These are phyloP conservation scores for Dryocosmus kuriphilus DNA, from an alignment of 2,888 invertebrate genomes.

Conservation along the genomic window DNA sequence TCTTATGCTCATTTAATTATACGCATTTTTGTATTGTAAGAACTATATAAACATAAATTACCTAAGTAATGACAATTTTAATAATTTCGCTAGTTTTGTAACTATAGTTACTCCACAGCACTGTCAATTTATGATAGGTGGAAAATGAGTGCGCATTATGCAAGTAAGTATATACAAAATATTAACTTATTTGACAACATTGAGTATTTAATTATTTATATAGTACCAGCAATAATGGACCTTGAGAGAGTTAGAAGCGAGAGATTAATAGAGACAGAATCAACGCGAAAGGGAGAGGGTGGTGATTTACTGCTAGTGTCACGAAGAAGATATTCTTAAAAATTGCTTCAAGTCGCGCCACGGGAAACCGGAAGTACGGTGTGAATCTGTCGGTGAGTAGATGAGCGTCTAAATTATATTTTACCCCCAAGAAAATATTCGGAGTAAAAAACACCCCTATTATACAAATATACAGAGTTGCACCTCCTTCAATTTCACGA, in stretches of 20 bases:
- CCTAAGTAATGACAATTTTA: too few species aligned
- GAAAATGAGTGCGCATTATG: neutral
- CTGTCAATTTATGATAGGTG: neutral
- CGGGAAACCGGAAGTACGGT: slow-evolving; percentile 37
- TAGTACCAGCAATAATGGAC: neutral
- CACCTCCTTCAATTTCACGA: neutral
- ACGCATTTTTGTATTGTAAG: too few species aligned
- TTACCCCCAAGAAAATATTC: neutral
- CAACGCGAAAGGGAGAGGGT: slow-evolving; percentile 10
- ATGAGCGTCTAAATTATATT: neutral
- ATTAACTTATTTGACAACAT: neutral
- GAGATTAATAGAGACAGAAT: slow-evolving; percentile 26
- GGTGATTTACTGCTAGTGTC: slow-evolving; percentile 30
- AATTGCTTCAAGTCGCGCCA: slow-evolving; percentile 19
- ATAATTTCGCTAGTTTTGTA: too few species aligned
- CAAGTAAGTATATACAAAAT: too few species aligned
- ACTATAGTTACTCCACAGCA: too few species aligned
- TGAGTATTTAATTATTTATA: slow-evolving; percentile 27
- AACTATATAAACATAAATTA: too few species aligned
- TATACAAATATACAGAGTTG: neutral
- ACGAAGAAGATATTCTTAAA: slow-evolving; percentile 34
- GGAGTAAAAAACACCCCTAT: neutral
- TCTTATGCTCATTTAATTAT: too few species aligned
- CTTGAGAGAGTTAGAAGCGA: slow-evolving; percentile 2
- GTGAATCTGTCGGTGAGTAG: slow-evolving; percentile 22